Conservation (phyloP, 2,888 invertebrate genomes). For the Ennomos fuscantarius region DNA sequence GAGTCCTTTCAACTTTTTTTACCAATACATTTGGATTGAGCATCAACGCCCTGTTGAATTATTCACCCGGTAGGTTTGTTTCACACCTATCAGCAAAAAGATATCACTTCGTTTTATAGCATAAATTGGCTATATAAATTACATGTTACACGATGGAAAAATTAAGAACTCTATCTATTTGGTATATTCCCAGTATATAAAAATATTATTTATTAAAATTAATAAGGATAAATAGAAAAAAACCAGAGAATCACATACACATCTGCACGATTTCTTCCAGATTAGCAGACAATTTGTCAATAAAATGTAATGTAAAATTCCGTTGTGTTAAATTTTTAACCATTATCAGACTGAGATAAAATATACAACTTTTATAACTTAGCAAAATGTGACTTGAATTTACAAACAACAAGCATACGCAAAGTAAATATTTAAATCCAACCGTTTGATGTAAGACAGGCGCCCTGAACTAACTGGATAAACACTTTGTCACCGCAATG, state of each 20-base stretch:
- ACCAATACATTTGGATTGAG: no score
- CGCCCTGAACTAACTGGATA: conserved; percentile 24
- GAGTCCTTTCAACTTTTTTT: no score
- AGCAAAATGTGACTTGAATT: background rate
- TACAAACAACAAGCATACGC: conserved; percentile 1
- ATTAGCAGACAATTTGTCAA: conserved; percentile 8
- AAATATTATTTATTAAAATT: no score
- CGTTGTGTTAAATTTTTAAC: background rate
- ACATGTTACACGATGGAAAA: no score
- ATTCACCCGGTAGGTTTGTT: no score
- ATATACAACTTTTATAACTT: background rate
- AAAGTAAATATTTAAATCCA: conserved; percentile 13
- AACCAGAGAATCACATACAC: conserved; percentile 8
- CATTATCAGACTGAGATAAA: background rate
- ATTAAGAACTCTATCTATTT: no score
- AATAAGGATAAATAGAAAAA: no score
- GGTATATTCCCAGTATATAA: no score
- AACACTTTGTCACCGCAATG: conserved; percentile 38
- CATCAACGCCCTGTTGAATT: no score
- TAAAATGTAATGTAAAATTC: conserved; percentile 1
- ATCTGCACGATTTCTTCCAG: conserved; percentile 1
- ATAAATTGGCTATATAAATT: no score
- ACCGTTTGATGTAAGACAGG: conserved; percentile 14
- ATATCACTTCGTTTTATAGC: no score
- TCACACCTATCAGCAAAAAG: no score